Evolutionary conservation across 2,797 vertebrate genomes (phyloP).

Genomic region (Chaenodraco wilsoni): DNA sequence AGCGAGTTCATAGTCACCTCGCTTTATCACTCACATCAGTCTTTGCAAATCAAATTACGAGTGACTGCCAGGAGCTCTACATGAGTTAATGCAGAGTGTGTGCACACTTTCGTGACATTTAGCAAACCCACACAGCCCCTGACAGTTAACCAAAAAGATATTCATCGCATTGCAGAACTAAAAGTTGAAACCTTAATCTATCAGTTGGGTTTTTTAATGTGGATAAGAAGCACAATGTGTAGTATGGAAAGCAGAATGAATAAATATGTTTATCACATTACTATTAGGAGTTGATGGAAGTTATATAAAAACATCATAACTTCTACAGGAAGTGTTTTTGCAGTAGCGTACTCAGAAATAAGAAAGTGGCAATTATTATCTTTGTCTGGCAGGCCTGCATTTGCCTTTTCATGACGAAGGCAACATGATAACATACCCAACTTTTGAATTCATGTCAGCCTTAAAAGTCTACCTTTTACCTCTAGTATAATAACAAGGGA

Average conservation of each 20-base stretch:
- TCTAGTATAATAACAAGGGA: too few species aligned
- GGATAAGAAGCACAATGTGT: too few species aligned
- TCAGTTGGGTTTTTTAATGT: not conserved
- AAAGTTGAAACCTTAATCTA: not conserved
- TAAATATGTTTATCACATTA: not conserved
- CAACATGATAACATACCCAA: not conserved
- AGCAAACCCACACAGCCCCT: conserved; percentile 17
- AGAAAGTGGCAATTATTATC: not conserved
- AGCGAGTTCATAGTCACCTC: not conserved
- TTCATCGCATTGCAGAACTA: not conserved
- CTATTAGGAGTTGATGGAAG: not conserved
- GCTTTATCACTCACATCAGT: conserved; percentile 3
- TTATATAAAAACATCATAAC: conserved; percentile 3
- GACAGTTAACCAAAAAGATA: not conserved
- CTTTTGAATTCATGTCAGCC: not conserved
- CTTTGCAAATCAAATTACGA: conserved; percentile 20
- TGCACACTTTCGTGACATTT: not conserved
- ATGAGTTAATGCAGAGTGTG: not conserved
- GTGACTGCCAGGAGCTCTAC: not conserved
- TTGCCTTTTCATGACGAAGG: not conserved
- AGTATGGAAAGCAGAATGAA: not conserved
- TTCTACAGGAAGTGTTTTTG: not conserved
- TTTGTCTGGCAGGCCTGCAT: not conserved
- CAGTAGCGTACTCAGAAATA: not conserved
- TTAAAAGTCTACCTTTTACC: not conserved